A percentile compares a stretch with the other conserved stretches of the same genome.
These are phyloP conservation scores for Drosophila diplacantha DNA, from an alignment of 2,888 invertebrate genomes.

Conservation along the genomic window DNA sequence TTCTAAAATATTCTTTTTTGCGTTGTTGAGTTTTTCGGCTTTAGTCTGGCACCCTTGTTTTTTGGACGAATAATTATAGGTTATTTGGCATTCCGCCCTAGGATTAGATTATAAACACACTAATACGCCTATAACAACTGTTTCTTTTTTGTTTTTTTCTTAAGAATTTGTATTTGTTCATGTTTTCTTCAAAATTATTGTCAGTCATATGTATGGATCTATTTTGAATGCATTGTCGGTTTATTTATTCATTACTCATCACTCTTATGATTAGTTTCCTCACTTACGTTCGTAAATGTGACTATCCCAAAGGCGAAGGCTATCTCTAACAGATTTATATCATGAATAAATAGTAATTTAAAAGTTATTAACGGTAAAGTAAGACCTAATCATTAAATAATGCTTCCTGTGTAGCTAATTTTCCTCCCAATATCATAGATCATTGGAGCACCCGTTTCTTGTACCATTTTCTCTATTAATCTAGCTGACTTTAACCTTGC, in stretches of 20 bases:
- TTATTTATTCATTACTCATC: neutral
- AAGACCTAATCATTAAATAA: no score
- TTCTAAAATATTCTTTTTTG: neutral
- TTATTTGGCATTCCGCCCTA: neutral
- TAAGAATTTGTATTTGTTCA: no score
- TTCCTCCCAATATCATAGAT: constrained; percentile 19
- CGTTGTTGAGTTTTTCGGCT: no score
- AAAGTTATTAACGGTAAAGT: no score
- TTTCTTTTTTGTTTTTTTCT: neutral
- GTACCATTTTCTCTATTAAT: neutral
- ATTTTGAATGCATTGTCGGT: no score
- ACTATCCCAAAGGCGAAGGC: neutral
- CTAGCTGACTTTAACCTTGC: constrained; percentile 74
- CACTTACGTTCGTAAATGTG: no score
- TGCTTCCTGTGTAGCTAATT: neutral
- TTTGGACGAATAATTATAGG: neutral
- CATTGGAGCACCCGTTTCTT: constrained; percentile 33
- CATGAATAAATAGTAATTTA: no score
- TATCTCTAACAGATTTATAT: neutral
- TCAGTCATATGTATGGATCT: no score
- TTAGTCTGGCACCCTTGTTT: neutral
- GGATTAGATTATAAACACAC: no score
- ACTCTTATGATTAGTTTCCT: neutral
- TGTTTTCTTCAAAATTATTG: neutral
- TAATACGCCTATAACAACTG: neutral